Evolutionary conservation across 2,113 vertebrate species (phyloP).

Genomic region (Grammomys surdaster): DNA sequence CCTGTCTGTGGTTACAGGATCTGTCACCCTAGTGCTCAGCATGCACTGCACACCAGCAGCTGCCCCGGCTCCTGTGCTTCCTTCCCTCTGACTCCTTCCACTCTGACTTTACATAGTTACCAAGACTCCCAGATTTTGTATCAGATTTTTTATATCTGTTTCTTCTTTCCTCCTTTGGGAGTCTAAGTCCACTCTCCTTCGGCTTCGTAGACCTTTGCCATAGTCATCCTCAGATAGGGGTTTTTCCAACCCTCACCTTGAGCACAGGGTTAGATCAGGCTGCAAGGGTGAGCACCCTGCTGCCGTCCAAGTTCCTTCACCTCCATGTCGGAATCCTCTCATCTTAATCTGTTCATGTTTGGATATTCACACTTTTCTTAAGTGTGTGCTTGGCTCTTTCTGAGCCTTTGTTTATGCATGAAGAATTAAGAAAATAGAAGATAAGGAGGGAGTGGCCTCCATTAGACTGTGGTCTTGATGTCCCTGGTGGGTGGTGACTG

Average conservation of each 20-base stretch:
- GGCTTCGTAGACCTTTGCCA: background rate
- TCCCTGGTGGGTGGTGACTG: background rate
- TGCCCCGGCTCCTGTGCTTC: background rate
- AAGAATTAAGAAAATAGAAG: constrained; percentile 12
- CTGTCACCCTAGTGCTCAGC: background rate
- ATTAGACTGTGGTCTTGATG: background rate
- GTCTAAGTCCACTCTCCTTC: background rate
- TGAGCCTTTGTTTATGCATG: constrained; percentile 2
- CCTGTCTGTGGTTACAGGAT: background rate
- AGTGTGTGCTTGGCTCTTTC: background rate
- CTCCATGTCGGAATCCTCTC: background rate
- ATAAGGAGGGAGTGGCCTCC: background rate
- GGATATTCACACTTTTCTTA: background rate
- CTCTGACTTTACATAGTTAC: background rate
- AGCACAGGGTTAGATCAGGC: background rate
- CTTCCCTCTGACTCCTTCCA: too few species aligned
- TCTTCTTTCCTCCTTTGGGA: background rate
- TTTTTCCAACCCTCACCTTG: background rate
- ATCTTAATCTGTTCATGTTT: background rate
- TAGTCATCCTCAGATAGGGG: background rate
- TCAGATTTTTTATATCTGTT: background rate
- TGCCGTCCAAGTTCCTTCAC: background rate
- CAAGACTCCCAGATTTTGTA: background rate
- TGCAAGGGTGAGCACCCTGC: background rate
- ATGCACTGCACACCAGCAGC: background rate